A percentile compares a stretch with the other conserved stretches of the same genome.
Evolutionary conservation across 2,797 vertebrate genomes (phyloP).

Genomic region (Denticeps clupeoides): DNA sequence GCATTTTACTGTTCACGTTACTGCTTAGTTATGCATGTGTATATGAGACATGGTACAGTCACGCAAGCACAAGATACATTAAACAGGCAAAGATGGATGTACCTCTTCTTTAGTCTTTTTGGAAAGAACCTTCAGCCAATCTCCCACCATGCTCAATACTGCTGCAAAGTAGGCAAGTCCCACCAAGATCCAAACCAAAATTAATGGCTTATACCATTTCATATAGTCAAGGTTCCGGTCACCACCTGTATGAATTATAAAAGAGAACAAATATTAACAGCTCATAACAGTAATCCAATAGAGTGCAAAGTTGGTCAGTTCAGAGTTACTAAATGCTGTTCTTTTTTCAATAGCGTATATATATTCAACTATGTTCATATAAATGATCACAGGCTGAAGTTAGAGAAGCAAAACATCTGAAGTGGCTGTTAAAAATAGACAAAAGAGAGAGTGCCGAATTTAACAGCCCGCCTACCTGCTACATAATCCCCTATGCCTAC

Average conservation of each 20-base stretch:
- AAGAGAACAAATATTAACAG: not conserved
- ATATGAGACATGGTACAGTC: not conserved
- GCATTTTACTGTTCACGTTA: too few species aligned
- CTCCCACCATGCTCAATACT: conserved; percentile 97
- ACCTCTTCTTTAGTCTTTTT: conserved; percentile 99
- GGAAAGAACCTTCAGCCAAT: conserved; percentile 90
- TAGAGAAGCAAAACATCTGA: too few species aligned
- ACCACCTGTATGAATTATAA: conserved; percentile 63
- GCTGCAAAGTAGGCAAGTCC: conserved; percentile 96
- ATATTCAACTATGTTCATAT: too few species aligned
- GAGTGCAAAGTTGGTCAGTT: too few species aligned
- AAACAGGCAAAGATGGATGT: conserved; percentile 19
- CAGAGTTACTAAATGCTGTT: too few species aligned
- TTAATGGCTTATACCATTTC: conserved; percentile 94
- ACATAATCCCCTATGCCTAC: conserved; percentile 97
- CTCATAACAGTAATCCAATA: too few species aligned
- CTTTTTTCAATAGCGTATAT: too few species aligned
- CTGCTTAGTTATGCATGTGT: too few species aligned
- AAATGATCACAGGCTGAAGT: too few species aligned
- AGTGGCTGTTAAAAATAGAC: too few species aligned
- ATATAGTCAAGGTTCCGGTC: conserved; percentile 75
- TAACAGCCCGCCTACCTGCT: conserved; percentile 68
- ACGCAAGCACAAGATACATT: not conserved
- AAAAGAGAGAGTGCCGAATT: not conserved
- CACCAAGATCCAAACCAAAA: conserved; percentile 98